Evolutionary conservation across 2,113 vertebrate genomes (phyloP).

Genomic region (Rhabdornis inornatus): DNA sequence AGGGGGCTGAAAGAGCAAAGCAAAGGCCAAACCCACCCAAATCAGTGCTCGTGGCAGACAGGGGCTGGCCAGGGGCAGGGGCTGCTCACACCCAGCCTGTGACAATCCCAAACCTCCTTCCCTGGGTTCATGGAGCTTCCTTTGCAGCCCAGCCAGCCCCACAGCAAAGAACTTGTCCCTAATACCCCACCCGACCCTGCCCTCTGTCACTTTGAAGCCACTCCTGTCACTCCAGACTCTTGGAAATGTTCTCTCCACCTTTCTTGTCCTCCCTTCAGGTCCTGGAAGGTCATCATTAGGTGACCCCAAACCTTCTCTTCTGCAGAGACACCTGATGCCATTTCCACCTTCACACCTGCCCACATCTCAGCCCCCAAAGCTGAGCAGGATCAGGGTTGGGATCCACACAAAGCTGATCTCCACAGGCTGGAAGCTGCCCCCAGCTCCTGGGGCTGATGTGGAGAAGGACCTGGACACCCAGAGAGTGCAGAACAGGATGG

Average conservation of each 20-base stretch:
- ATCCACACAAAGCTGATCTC: neutral
- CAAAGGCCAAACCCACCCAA: neutral
- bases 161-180: neutral
- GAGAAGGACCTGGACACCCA: neutral
- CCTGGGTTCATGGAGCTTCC: rapidly evolving
- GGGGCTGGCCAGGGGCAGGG: neutral
- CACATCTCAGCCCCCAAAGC: neutral
- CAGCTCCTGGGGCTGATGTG: neutral
- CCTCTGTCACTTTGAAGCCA: neutral
- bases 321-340: neutral
- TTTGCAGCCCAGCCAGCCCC: neutral
- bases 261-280: neutral
- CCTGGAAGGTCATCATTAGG: neutral
- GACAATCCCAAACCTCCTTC: neutral
- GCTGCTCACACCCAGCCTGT: neutral
- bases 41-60: neutral
- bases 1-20: neutral
- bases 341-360: neutral
- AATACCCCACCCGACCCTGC: neutral
- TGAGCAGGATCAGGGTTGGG: neutral
- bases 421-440: neutral
- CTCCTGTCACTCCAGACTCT: neutral
- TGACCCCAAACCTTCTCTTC: neutral
- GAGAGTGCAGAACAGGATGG: neutral
- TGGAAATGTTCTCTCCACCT: neutral